These are phyloP conservation scores for Peromyscus californicus DNA, from an alignment of 2,113 vertebrate species.

Conservation along the genomic window DNA sequence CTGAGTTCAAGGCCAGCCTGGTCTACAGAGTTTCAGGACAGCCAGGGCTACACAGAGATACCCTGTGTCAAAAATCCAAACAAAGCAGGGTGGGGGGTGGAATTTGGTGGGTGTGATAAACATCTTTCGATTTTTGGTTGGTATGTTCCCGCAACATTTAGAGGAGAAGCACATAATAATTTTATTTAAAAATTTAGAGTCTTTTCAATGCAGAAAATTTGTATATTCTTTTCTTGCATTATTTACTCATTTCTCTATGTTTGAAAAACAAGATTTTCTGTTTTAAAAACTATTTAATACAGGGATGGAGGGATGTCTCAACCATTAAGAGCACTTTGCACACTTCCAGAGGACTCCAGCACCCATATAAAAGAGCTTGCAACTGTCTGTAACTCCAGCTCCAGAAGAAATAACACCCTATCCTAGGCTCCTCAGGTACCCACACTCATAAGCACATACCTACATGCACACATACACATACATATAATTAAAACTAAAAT, in stretches of 20 bases:
- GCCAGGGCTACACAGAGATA: too few species aligned
- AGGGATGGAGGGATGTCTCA: neutral
- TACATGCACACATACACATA: too few species aligned
- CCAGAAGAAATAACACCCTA: too few species aligned
- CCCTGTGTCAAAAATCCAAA: neutral
- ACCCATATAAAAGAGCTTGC: too few species aligned
- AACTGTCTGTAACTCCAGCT: neutral
- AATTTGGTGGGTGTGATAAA: neutral
- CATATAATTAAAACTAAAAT: neutral
- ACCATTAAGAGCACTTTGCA: neutral
- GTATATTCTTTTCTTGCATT: neutral
- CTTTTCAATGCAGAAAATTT: neutral
- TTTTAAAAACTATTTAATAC: neutral
- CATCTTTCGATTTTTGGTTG: neutral
- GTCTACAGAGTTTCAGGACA: neutral
- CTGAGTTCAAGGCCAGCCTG: neutral
- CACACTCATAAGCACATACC: neutral
- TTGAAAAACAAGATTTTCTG: neutral
- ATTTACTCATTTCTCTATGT: neutral
- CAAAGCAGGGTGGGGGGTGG: too few species aligned
- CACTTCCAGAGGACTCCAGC: too few species aligned
- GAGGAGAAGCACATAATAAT: neutral
- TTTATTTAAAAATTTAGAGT: neutral
- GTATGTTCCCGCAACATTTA: neutral
- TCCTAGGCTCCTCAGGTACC: neutral